phyloP scores from a whole-genome alignment of 2,888 invertebrate genomes.

The Torymus texanus region DNA sequence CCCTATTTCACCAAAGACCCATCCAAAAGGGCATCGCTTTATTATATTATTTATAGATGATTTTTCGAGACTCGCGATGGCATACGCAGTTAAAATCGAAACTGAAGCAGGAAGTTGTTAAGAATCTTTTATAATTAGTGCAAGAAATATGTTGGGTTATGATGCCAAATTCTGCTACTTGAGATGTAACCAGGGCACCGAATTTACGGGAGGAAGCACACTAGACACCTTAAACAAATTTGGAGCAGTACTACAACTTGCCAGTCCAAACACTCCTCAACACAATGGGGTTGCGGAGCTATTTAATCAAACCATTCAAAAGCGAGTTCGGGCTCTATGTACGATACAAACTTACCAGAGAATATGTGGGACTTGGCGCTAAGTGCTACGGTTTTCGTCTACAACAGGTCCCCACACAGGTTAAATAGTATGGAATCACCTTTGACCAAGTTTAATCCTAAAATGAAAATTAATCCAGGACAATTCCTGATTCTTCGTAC shows the following conservation, averaged over 20 bases:
- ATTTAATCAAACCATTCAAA: not conserved
- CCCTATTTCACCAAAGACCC: too few species aligned
- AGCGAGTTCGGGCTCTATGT: not conserved
- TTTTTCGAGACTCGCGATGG: not conserved
- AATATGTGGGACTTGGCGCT: not conserved
- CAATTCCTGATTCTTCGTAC: too few species aligned
- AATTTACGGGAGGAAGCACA: not conserved
- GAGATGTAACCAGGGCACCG: too few species aligned
- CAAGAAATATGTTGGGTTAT: conserved; percentile 2
- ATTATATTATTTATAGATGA: too few species aligned
- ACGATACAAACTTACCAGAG: not conserved
- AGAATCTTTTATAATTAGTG: not conserved
- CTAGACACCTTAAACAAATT: not conserved
- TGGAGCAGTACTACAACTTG: not conserved
- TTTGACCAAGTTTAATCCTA: not conserved
- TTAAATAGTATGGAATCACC: not conserved
- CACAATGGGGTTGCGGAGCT: too few species aligned
- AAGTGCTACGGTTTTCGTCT: not conserved
- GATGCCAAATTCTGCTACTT: not conserved
- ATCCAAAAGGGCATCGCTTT: too few species aligned
- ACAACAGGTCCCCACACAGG: not conserved
- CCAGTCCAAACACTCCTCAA: not conserved
- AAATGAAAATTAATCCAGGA: not conserved
- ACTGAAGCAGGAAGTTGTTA: not conserved
- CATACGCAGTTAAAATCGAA: not conserved